Conservation (phyloP, 2,888 invertebrate genomes). For the Noctua comes region DNA sequence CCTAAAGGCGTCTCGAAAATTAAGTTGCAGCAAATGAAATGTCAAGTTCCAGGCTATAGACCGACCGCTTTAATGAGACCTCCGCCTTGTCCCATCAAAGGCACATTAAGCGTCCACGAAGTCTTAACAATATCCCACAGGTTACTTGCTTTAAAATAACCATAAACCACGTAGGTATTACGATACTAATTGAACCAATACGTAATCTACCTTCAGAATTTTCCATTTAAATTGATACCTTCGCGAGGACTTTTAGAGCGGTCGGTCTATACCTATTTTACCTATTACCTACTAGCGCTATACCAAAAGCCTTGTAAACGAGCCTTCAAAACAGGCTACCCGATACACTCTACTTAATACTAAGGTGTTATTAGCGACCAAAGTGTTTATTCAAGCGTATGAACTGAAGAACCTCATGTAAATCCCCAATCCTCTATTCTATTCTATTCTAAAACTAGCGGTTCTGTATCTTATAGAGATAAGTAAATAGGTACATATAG, state of each 20-base stretch:
- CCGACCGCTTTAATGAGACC: too few species aligned
- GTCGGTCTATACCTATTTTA: background rate
- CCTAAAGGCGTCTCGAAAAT: background rate
- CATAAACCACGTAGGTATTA: too few species aligned
- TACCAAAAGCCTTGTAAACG: background rate
- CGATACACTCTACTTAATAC: background rate
- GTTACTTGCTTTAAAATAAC: too few species aligned
- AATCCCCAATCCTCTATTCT: too few species aligned
- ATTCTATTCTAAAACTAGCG: too few species aligned
- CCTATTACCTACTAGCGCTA: background rate
- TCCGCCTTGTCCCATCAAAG: too few species aligned
- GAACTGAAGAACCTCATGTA: background rate
- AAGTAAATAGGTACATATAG: background rate
- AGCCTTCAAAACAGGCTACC: background rate
- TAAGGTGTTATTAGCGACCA: background rate
- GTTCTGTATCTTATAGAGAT: background rate
- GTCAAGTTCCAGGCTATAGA: background rate
- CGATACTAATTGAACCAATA: too few species aligned
- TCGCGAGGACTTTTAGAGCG: too few species aligned
- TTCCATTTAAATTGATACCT: too few species aligned
- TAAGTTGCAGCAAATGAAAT: background rate
- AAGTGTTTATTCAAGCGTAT: slow-evolving; percentile 29
- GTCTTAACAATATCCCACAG: too few species aligned
- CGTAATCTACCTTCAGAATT: too few species aligned
- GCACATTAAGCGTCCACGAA: too few species aligned